Conservation (phyloP, 2,113 vertebrate genomes). For the Madoqua kirkii region DNA sequence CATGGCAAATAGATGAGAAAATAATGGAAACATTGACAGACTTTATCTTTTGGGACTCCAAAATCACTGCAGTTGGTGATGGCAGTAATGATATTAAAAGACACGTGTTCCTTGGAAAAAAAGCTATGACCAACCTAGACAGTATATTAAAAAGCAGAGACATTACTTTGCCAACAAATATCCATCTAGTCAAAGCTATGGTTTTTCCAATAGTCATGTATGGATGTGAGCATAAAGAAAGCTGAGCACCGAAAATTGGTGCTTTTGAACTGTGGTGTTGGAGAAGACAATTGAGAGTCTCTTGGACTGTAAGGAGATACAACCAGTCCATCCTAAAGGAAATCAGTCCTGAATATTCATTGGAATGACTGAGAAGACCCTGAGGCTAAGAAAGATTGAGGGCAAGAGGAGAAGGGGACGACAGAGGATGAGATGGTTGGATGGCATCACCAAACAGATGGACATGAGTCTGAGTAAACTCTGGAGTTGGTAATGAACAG, state of each 20-base stretch:
- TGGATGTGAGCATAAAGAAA: neutral
- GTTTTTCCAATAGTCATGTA: neutral
- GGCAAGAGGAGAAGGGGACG: fast-evolving
- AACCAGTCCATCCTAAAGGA: no score
- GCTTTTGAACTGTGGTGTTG: no score
- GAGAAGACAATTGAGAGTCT: no score
- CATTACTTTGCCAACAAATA: neutral
- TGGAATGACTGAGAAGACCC: neutral
- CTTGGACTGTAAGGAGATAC: no score
- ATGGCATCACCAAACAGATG: neutral
- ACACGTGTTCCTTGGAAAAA: neutral
- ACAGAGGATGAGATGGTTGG: neutral
- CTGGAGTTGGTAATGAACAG: neutral
- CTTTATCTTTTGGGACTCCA: neutral
- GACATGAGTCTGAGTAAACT: neutral
- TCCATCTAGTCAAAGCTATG: neutral
- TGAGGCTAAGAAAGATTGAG: neutral
- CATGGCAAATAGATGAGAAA: neutral
- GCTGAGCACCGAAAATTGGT: neutral
- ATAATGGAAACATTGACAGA: neutral
- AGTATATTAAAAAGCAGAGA: neutral
- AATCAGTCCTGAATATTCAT: no score
- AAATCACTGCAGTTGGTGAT: neutral
- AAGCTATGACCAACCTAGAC: neutral
- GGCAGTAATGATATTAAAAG: neutral